These are phyloP conservation scores for Hyperopisus bebe DNA, from an alignment of 2,113 vertebrate genomes.

Conservation along the genomic window DNA sequence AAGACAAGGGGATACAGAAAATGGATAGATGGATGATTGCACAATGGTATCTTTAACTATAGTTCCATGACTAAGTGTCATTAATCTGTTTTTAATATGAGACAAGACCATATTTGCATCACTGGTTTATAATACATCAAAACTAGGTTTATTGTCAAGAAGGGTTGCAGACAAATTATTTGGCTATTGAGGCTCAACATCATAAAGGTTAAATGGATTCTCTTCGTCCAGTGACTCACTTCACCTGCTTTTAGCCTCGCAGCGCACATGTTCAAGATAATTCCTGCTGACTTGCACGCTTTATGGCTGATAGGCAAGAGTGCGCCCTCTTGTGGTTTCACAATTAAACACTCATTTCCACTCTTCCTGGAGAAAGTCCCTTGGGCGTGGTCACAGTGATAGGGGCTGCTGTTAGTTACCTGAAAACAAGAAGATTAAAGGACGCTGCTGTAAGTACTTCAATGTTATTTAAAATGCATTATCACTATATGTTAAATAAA, in stretches of 20 bases:
- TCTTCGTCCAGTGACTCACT: not conserved
- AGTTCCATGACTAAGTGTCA: not conserved
- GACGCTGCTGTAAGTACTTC: slow-evolving; percentile 69
- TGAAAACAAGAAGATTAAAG: slow-evolving; percentile 61
- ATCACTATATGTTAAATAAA: not conserved
- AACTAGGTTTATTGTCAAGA: not conserved
- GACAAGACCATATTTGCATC: not conserved
- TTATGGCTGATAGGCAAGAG: not conserved
- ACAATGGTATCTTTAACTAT: not conserved
- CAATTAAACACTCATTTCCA: not conserved
- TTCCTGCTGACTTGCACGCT: not conserved
- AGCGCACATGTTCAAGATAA: not conserved
- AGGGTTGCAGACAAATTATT: not conserved
- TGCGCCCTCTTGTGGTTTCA: not conserved
- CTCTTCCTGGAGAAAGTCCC: slow-evolving; percentile 11
- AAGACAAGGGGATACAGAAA: no score
- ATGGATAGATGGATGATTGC: not conserved
- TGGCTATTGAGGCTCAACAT: not conserved
- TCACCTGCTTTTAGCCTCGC: not conserved
- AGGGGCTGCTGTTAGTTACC: slow-evolving; percentile 43
- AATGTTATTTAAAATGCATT: slow-evolving; percentile 9
- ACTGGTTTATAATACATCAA: not conserved
- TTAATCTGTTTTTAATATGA: not conserved
- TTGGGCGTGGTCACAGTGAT: slow-evolving; percentile 13
- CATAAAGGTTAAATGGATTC: not conserved